Evolutionary conservation across 2,797 vertebrate species (phyloP), one percentile per base, ranked within the genome.

Genomic region (Aphelocoma californica): DNA sequence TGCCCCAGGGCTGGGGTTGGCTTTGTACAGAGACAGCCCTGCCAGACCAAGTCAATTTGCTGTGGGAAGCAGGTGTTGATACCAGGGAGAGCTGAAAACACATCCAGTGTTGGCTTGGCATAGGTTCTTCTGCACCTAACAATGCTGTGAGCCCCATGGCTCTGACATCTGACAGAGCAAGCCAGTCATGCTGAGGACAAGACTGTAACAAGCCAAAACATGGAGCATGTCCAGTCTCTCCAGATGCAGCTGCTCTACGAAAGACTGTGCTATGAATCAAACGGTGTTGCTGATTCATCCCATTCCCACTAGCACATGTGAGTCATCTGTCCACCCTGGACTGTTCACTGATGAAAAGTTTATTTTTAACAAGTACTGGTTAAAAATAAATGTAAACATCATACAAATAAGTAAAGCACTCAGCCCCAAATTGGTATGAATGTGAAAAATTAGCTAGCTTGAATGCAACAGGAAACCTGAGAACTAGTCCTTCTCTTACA

Each of bases 361-460:
- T 93, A 94, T 96, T 96, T 96, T 96, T 96, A 95, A 95, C 72
- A 78, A 92, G 72, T 73, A 74, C 69, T 72, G 44, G 79, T 93
- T 96, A 96, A 96, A 97, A 96, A 96, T 89, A 97, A 93, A 91
- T 74, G 31, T 81, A 95, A 93, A 93, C 66, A 69, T 94, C 92
- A 94, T 54, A 65, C 74, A 86, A 91, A 86, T 58, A 92, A 92
- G 75, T 72, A 42, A 89, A 92, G 79, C 31, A 32, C 58, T 96
- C 78, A 40, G 74, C 13, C 66, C 20, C 57, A 83, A 89, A 94
- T 72, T 93, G n/a, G 84, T 95, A 94, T 81, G 92, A 97, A 93
- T 81, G 86, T 81, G 88, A 95, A 96, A 96, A 96, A 89, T 94
- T 89, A 95, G 69, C 84, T 69, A 89, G 50, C 61, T 74, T 74